Conservation (phyloP, 2,113 vertebrate species). For the Sarotherodon lohbergeri region DNA sequence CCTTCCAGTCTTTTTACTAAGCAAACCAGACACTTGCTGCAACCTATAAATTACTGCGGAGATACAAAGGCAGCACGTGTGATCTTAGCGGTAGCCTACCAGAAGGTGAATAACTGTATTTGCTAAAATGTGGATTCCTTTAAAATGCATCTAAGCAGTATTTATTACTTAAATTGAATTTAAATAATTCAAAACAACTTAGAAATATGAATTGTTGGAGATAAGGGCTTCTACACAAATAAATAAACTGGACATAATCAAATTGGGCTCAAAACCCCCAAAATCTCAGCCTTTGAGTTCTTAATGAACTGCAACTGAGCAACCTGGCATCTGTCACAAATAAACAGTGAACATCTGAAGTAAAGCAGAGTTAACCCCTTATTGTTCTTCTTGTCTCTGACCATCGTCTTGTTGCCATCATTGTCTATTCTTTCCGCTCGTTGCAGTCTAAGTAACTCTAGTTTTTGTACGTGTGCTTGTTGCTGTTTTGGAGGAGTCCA, state of each 20-base stretch:
- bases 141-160: not conserved
- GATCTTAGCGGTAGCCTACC: not conserved
- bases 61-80: not conserved
- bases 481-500: constrained; percentile 4
- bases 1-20: not conserved
- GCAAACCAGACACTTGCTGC: not conserved
- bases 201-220: not conserved
- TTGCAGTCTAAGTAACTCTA: not conserved
- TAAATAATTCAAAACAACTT: not conserved
- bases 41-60: not conserved
- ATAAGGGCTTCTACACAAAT: not conserved
- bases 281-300: not conserved
- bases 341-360: not conserved
- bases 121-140: not conserved
- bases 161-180: not conserved
- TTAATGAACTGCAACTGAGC: not conserved
- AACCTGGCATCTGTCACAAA: not conserved
- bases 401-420: not conserved
- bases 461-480: not conserved
- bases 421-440: not conserved
- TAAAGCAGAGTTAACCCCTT: not conserved
- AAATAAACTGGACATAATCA: not conserved
- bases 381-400: not conserved
- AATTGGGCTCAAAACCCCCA: not conserved
- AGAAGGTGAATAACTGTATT: not conserved